These are phyloP conservation scores for Patella depressa DNA, from an alignment of 2,888 invertebrate species.

Conservation along the genomic window DNA sequence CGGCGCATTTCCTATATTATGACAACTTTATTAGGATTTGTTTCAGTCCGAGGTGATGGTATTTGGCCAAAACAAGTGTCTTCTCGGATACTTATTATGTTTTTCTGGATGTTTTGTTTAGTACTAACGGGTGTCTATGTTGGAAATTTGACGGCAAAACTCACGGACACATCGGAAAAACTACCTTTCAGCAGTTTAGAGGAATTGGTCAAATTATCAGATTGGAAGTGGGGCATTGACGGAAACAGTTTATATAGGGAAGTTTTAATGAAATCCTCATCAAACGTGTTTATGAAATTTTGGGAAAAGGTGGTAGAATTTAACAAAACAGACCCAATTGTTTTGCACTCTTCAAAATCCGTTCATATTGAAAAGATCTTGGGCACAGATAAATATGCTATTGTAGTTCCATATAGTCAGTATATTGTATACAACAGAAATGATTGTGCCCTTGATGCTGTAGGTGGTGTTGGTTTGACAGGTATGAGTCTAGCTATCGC, in stretches of 20 bases:
- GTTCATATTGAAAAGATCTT: not conserved
- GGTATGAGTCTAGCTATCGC: too few species aligned
- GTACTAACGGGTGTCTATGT: not conserved
- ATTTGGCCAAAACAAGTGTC: not conserved
- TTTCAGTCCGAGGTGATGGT: not conserved
- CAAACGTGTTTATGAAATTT: not conserved
- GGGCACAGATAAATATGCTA: not conserved
- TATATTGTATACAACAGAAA: too few species aligned
- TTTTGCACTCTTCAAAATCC: not conserved
- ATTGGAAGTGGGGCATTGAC: not conserved
- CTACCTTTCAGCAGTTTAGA: not conserved
- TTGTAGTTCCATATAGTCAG: not conserved
- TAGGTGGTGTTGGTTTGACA: too few species aligned
- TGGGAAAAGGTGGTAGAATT: not conserved
- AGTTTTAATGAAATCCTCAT: not conserved
- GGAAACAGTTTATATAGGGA: not conserved
- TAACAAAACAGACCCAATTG: not conserved
- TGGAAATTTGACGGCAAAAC: constrained; percentile 1
- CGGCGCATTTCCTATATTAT: not conserved
- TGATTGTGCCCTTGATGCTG: too few species aligned
- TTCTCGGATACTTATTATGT: not conserved
- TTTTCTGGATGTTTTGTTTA: not conserved
- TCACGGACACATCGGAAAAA: not conserved
- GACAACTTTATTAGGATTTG: not conserved
- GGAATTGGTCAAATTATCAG: not conserved